Evolutionary conservation across 2,113 vertebrate genomes (phyloP), one percentile per base, ranked within the genome.

Genomic region (Paramormyrops kingsleyae): DNA sequence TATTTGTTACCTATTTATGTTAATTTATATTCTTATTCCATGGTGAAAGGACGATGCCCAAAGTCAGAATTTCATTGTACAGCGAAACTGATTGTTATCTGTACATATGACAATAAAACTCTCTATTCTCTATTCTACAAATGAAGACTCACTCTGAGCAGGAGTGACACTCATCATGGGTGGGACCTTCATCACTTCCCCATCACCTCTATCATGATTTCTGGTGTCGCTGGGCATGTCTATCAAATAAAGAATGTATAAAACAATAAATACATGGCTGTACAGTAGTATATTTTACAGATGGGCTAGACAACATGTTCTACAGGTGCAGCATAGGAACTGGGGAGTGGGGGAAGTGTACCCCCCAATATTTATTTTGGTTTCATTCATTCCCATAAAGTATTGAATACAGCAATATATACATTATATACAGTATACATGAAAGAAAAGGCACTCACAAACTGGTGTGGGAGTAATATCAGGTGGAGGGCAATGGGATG

Each of bases 401-500:
- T n/a, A 62, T 3, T 3, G 59, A 24, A 31, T 39, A 77, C 31
- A 39, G 35, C 27, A 74, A 13, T 74, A 31, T n/a, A 15, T 15
- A 83, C 44, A 46, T 83, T 53, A 21, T 3, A 83, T 83, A 92
- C 5, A 91, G 66, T 10, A 35, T 5, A 15, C 13, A 77, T 77
- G 66, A n/a, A 49, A 42, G 39, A 21, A 50, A 27, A 59, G 10
- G 27, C 31, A 94, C 96, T 94, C 91, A 96, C 96, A 12, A 5
- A 93, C 39, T 70, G 93, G 94, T 52, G 94, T 92, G 66, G 94
- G 94, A 49, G 90, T 87, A 83, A 93, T 0, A 17, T 74, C 53
- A 21, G 94, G 91, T 10, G 88, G 87, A 13, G 84, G 74, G 39
- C 85, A 92, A 24, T 46, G 27, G 21, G 87, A 49, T 4, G 89